phyloP scores from a whole-genome alignment of 2,888 invertebrate genomes.

The Dendrolimus pini region DNA sequence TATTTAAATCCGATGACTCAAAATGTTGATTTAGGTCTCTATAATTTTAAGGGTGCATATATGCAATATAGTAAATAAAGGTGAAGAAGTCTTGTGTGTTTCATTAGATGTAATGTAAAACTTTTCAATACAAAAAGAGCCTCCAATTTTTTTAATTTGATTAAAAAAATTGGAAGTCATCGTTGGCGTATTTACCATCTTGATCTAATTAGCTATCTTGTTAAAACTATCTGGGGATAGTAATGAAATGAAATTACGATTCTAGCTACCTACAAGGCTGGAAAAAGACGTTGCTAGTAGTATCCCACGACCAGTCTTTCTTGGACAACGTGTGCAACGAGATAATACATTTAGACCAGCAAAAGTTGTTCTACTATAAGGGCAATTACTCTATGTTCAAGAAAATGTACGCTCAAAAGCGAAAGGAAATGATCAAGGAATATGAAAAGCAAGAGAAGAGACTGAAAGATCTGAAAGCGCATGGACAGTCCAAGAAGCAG shows the following conservation, averaged over 20 bases:
- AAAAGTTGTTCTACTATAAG: constrained; percentile 96
- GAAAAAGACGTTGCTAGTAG: constrained; percentile 99
- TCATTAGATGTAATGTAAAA: no score
- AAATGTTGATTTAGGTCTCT: no score
- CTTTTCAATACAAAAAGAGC: no score
- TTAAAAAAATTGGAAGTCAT: no score
- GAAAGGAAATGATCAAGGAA: constrained; percentile 96
- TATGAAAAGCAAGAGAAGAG: constrained; percentile 99
- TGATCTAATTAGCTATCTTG: no score
- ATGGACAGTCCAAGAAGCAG: constrained; percentile 96
- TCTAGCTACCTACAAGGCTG: constrained; percentile 94
- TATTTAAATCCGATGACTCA: no score
- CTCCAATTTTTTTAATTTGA: no score
- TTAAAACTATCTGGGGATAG: no score
- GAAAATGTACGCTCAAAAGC: constrained; percentile 98
- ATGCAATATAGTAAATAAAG: no score
- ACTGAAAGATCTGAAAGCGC: constrained; percentile 95
- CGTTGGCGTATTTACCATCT: no score
- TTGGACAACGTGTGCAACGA: constrained; percentile 99
- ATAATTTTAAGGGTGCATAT: no score
- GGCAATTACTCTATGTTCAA: constrained; percentile 99
- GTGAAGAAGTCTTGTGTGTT: no score
- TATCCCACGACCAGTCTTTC: constrained; percentile 99
- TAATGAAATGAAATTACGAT: constrained; percentile 10
- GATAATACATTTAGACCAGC: constrained; percentile 96